Evolutionary conservation across 2,113 vertebrate genomes (phyloP).

Genomic region (Nannobrachium achirus): DNA sequence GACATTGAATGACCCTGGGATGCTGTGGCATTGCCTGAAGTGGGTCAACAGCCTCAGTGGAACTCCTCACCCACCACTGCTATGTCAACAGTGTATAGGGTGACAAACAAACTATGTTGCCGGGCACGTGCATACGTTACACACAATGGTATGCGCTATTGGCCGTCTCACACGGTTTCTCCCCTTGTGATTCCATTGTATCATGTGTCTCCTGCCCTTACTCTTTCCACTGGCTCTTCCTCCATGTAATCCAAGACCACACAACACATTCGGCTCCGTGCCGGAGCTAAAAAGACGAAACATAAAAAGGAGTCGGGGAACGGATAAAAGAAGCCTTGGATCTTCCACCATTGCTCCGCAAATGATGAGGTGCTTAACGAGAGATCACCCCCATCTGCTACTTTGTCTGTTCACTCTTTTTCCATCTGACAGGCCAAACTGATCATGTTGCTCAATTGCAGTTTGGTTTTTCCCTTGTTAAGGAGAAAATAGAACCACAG

Average conservation of each 20-base stretch:
- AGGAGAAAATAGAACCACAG: slow-evolving; percentile 35
- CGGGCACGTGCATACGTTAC: background rate
- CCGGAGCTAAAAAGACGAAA: slow-evolving; percentile 35
- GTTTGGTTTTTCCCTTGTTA: slow-evolving; percentile 51
- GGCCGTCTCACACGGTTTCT: slow-evolving; percentile 30
- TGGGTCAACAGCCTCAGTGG: slow-evolving; percentile 11
- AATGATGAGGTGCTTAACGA: slow-evolving; percentile 18
- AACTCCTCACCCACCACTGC: background rate
- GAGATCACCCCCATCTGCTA: slow-evolving; percentile 33
- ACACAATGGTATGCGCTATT: slow-evolving; percentile 9
- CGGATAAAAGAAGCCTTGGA: slow-evolving; percentile 44
- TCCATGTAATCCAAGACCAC: slow-evolving; percentile 60
- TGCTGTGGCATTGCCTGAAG: background rate
- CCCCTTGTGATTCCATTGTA: slow-evolving; percentile 40
- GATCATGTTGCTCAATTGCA: slow-evolving; percentile 52
- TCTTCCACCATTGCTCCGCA: slow-evolving; percentile 13
- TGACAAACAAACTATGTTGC: background rate
- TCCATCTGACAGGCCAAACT: slow-evolving; percentile 41
- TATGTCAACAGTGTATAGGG: slow-evolving; percentile 17
- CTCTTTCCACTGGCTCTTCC: slow-evolving; percentile 64
- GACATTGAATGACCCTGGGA: background rate
- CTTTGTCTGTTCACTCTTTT: slow-evolving; percentile 51
- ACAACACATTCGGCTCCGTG: slow-evolving; percentile 31
- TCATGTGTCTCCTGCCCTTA: slow-evolving; percentile 49
- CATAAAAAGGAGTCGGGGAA: slow-evolving; percentile 41